Base-by-base conservation (phyloP, 2,113 vertebrate species). In the Uria lomvia region DNA sequence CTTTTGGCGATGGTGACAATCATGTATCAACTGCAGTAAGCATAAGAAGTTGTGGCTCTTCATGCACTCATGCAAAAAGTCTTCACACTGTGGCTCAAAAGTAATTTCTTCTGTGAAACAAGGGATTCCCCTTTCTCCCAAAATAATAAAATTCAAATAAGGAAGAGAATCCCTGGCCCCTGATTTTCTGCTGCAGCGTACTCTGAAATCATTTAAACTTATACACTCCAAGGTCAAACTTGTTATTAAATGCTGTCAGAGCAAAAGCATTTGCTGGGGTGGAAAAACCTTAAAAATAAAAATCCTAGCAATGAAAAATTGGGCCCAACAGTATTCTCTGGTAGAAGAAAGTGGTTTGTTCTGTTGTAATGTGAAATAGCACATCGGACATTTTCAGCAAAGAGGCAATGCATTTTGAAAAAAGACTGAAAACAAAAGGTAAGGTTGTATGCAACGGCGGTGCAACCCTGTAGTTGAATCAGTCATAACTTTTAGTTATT, bases 141-240 rank as follows among this genome's bases (percentile, higher is more conserved):
- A 94, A 94, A 97, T 94, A 97, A 97, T 97, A 92, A 96, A 79
- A 96, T 95, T 91, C 91, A 97, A 94, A 94, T 94, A 94, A 92
- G 88, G 34, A 68, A 79, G 49, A 93, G 83, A 92, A 93, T 96
- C 90, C 92, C 93, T 93, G 90, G 86, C 65, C 72, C 79, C 92
- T 80, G 86, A 36, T 94, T 96, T 92, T 84, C 63, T 88, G 52
- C 91, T 45, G 52, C 62, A 30, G 47, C 0, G 0, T 88, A 67
- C 60, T 86, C 68, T 36, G 73, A 89, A 96, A 93, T 89, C 8
- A 85, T 96, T 96, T 94, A 56, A 87, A 91, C 76, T 81, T 79
- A 8, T 27, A 89, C 36, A 22, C 80, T 94, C 62, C 77, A 94
- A 97, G 96, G 94, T 96, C 92, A 92, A 87, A 92, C 73, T 87